Evolutionary conservation across 2,888 invertebrate genomes (phyloP), one percentile per base, ranked within the genome.

Genomic region (Fragum fragum): DNA sequence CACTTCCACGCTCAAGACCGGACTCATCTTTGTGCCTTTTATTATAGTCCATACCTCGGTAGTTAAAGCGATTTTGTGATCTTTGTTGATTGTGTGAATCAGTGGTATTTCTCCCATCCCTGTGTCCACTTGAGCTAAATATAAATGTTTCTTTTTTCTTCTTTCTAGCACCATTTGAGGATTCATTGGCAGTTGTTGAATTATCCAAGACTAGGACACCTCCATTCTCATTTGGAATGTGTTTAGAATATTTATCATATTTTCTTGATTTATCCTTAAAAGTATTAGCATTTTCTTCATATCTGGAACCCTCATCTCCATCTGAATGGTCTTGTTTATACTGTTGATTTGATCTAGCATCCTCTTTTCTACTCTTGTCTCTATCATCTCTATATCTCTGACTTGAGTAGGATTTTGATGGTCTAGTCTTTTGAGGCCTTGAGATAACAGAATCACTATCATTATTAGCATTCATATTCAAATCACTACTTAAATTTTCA

Each of bases 1-100:
- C 79, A 18, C 83, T 76, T 1, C 83, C 83, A 28, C 79, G 69
- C 47, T 83, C 79, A n/a, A 80, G 18, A 1, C 70, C 42, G 0
- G 47, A 39, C 3, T 36, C 26, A n/a, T 83, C 83, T 32, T 83
- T 83, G 57, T 83, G 83, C 28, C 83, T 70, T 66, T 83, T 83
- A 59, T 83, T 83, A 28, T 83, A 83, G 66, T 83, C 83, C 75
- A 80, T 79, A 11, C 83, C 83, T 23, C 83, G 39, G 53, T 72
- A 83, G 57, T 83, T 83, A 70, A 77, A 83, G 18, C 83, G 29
- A 39, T 83, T 77, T 28, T 71, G 63, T 6, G 74, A 57, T 9
- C 73, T 66, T 29, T 61, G 79, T 18, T 57, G 70, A 29, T 26
- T 71, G 59, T 59, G 36, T 18, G 69, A 61, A 23, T 36, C 69